These are phyloP conservation scores for Protophormia terraenovae DNA, from an alignment of 2,888 invertebrate genomes.

Conservation along the genomic window DNA sequence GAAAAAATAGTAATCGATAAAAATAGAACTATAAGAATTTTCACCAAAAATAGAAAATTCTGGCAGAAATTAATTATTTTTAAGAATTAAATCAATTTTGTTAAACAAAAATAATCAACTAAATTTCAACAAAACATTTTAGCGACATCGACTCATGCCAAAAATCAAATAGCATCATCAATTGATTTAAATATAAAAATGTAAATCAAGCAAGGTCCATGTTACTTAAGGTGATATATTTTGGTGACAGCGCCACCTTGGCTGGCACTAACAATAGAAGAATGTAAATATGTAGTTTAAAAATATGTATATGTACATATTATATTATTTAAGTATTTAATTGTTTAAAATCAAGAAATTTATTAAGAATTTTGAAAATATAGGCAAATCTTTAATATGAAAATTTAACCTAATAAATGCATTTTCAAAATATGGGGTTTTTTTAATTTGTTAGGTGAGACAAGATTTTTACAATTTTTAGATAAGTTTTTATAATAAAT, in stretches of 20 bases:
- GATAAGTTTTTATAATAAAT: background rate
- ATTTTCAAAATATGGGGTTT: no score
- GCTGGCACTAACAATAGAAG: slow-evolving; percentile 18
- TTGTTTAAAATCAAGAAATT: background rate
- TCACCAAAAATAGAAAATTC: background rate
- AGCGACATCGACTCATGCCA: background rate
- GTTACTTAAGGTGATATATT: slow-evolving; percentile 14
- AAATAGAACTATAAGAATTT: background rate
- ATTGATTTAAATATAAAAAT: background rate
- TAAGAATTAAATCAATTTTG: background rate
- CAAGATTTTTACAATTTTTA: background rate
- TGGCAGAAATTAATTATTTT: background rate
- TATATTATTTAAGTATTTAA: background rate
- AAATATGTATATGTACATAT: no score
- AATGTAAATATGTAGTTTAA: slow-evolving; percentile 32
- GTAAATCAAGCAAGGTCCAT: slow-evolving; percentile 13
- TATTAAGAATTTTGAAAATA: background rate
- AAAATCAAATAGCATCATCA: background rate
- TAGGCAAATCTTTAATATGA: no score
- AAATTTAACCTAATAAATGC: no score
- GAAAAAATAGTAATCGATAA: background rate
- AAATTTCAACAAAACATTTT: slow-evolving; percentile 6
- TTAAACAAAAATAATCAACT: background rate
- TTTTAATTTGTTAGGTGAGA: no score
- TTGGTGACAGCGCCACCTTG: slow-evolving; percentile 40